Base-by-base conservation (phyloP, 2,113 vertebrate species). In the Vireo altiloquus region DNA sequence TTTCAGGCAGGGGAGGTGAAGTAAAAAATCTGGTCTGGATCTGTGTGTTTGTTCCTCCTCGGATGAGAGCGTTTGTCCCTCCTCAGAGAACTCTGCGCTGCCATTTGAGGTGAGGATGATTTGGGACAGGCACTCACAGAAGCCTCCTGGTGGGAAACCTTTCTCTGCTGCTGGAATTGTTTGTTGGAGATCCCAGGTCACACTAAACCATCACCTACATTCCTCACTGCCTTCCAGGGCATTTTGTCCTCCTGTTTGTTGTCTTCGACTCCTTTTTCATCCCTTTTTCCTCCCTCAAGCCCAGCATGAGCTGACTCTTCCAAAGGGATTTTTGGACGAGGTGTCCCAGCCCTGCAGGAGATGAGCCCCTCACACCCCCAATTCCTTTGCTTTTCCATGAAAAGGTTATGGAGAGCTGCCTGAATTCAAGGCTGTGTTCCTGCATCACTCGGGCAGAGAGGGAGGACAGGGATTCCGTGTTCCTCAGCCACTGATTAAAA, bases 11-110 rank as follows among this genome's bases (percentile, higher is more conserved):
- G 72, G 44, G 86, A 93, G 90, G 96, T 91, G 88, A 94, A 90
- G 93, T 60, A 63, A 97, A 97, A 97, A 97, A 97, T 90, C 95
- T 96, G 96, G 95, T 93, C 93, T 97, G 95, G 95, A 96, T 96
- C 87, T 13, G 54, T 0, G 10, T 85, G 44, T 44, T 83, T 35
- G 46, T 31, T 72, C 39, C 90, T 93, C 11, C 0, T 71, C 37
- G 92, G 95, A 96, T 95, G 89, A 56, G 70, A 3, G 10, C 47
- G 6, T 52, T 83, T 39, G 42, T 47, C 39, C 49, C 94, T 91
- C 28, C 1, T 83, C 71, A 28, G 72, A 53, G 74, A 61, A 22
- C 90, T 82, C 61, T 15, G 53, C 2, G 1, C 30, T 69, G 61
- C 27, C 42, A 3, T 40, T 68, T 50, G 6, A 50, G 82, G 59